phyloP scores from a whole-genome alignment of 1,140 invertebrate species.

The Lepidurus arcticus region DNA sequence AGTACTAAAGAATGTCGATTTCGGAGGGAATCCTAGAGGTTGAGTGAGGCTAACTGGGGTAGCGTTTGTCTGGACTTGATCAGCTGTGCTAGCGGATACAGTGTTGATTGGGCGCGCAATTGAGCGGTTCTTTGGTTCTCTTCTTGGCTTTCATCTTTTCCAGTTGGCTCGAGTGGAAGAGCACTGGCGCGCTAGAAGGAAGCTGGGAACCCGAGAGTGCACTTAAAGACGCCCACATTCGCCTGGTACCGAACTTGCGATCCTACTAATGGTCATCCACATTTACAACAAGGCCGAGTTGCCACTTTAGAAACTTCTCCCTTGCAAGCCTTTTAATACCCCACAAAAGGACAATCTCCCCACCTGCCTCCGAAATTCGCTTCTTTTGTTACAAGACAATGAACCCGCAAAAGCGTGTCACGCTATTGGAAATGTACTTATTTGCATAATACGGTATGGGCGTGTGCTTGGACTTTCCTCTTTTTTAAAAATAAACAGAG shows the following conservation, averaged over 20 bases:
- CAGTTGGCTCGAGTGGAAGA: not conserved
- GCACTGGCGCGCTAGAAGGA: not conserved
- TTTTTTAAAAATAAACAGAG: no score
- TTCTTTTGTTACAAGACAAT: not conserved
- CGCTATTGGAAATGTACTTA: not conserved
- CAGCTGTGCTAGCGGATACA: not conserved
- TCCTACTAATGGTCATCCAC: not conserved
- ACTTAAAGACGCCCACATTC: conserved; percentile 9
- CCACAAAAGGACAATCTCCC: no score
- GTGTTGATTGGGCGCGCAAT: conserved; percentile 5
- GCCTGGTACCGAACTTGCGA: not conserved
- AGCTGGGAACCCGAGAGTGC: not conserved
- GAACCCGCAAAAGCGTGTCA: not conserved
- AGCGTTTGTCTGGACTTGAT: not conserved
- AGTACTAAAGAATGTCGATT: no score
- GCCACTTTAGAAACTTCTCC: not conserved
- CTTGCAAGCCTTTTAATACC: not conserved
- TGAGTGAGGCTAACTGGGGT: not conserved
- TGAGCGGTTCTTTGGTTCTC: not conserved
- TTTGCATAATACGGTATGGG: not conserved
- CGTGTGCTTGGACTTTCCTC: not conserved
- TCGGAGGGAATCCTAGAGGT: not conserved
- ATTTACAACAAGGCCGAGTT: not conserved
- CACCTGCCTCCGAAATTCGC: no score
- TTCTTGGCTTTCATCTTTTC: not conserved